Percentiles rank a stretch among this genome's conserved stretches.
These are phyloP conservation scores for Lindbergichthys nudifrons DNA, from an alignment of 2,797 vertebrate species.

Conservation along the genomic window DNA sequence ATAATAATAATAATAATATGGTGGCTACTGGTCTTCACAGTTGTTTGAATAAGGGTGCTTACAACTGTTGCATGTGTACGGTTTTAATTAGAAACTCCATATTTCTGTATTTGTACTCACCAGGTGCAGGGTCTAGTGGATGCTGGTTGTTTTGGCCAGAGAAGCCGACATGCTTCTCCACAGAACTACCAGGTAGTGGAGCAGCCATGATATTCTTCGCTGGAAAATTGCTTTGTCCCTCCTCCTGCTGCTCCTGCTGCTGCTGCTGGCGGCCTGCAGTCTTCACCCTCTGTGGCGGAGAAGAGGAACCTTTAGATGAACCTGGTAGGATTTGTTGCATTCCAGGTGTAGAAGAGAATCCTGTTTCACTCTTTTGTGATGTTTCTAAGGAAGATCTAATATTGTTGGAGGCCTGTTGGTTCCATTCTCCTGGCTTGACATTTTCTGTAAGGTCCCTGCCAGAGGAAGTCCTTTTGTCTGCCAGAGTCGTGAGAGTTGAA, in stretches of 20 bases:
- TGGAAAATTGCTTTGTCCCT: conserved; percentile 33
- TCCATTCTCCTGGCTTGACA: conserved; percentile 40
- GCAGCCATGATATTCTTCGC: conserved; percentile 36
- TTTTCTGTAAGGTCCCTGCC: conserved; percentile 29
- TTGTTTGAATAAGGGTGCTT: background rate
- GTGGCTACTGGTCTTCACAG: no score
- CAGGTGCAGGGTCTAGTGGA: conserved; percentile 52
- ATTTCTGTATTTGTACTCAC: conserved; percentile 75
- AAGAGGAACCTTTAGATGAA: conserved; percentile 44
- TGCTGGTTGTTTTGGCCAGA: conserved; percentile 50
- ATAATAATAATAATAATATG: background rate
- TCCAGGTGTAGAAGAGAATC: conserved; percentile 10
- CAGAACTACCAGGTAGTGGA: conserved; percentile 22
- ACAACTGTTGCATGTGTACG: background rate
- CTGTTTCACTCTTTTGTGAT: conserved; percentile 30
- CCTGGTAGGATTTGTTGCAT: conserved; percentile 45
- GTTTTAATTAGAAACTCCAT: background rate
- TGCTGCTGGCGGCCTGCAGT: conserved; percentile 39
- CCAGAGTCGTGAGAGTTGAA: conserved; percentile 26
- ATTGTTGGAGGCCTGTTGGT: conserved; percentile 35
- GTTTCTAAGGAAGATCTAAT: conserved; percentile 21
- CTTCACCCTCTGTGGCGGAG: conserved; percentile 31
- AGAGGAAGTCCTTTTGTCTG: conserved; percentile 36
- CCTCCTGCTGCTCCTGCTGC: conserved; percentile 7
- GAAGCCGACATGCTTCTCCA: conserved; percentile 75